These are phyloP conservation scores for Tamias sibiricus DNA, from an alignment of 2,113 vertebrate genomes.

Conservation along the genomic window DNA sequence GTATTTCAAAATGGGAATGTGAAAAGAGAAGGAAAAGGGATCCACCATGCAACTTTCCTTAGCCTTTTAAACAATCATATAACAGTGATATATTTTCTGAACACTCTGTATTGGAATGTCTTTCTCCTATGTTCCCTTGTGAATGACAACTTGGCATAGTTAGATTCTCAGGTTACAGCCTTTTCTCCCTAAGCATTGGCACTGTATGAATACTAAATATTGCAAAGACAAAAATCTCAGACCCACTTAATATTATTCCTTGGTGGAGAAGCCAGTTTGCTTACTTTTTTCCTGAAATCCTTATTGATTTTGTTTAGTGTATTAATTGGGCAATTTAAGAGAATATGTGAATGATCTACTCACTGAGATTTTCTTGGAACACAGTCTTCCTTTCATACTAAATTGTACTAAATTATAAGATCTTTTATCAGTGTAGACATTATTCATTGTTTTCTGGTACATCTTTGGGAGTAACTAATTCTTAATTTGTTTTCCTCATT, in stretches of 20 bases:
- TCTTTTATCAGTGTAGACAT: background rate
- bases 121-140: background rate
- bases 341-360: background rate
- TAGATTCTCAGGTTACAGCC: background rate
- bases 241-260: background rate
- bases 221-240: background rate
- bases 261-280: background rate
- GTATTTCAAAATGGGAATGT: background rate
- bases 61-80: background rate
- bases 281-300: background rate
- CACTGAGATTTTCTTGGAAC: background rate
- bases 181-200: background rate
- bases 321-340: background rate
- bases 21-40: background rate
- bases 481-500: background rate
- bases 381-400: background rate
- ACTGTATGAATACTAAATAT: background rate
- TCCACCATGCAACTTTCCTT: background rate
- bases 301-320: background rate
- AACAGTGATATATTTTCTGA: background rate
- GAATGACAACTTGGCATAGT: background rate
- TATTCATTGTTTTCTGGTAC: background rate
- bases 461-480: background rate
- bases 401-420: background rate
- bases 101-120: background rate